Percentiles rank a stretch among this genome's conserved stretches.
Conservation (phyloP, 2,888 invertebrate genomes). For the Ectemnius lituratus region DNA sequence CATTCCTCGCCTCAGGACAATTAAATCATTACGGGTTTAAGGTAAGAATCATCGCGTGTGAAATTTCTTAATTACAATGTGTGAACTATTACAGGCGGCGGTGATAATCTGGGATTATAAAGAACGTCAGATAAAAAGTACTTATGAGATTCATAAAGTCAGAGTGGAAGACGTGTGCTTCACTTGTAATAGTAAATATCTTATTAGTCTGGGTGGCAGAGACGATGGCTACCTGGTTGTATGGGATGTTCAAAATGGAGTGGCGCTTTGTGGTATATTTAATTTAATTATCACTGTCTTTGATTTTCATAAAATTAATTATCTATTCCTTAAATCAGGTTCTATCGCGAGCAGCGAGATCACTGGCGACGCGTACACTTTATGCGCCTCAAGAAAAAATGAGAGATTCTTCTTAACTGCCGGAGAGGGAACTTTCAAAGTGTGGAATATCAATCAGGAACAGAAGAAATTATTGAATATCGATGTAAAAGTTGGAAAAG, state of each 20-base stretch:
- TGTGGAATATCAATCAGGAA: constrained; percentile 87
- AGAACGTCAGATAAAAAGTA: constrained; percentile 81
- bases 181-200: constrained; percentile 87
- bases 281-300: no score
- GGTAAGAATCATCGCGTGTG: constrained; percentile 72
- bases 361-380: constrained; percentile 84
- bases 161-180: constrained; percentile 92
- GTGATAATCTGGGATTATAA: constrained; percentile 93
- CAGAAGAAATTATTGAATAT: constrained; percentile 85
- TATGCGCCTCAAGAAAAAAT: constrained; percentile 80
- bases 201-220: constrained; percentile 92
- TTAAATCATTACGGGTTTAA: constrained; percentile 94
- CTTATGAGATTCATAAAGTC: constrained; percentile 92
- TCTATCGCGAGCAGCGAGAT: constrained; percentile 82
- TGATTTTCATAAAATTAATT: neutral
- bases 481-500: constrained; percentile 88
- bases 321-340: constrained; percentile 61
- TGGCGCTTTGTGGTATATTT: constrained; percentile 78
- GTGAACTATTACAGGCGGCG: constrained; percentile 79
- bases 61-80: neutral
- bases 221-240: constrained; percentile 94
- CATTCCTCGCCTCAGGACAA: constrained; percentile 93
- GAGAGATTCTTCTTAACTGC: constrained; percentile 86
- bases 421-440: constrained; percentile 85
- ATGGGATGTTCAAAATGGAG: constrained; percentile 85